Percentiles rank a stretch among this genome's conserved stretches.
Conservation (phyloP, 2,113 vertebrate genomes). For the Struthio camelus region DNA sequence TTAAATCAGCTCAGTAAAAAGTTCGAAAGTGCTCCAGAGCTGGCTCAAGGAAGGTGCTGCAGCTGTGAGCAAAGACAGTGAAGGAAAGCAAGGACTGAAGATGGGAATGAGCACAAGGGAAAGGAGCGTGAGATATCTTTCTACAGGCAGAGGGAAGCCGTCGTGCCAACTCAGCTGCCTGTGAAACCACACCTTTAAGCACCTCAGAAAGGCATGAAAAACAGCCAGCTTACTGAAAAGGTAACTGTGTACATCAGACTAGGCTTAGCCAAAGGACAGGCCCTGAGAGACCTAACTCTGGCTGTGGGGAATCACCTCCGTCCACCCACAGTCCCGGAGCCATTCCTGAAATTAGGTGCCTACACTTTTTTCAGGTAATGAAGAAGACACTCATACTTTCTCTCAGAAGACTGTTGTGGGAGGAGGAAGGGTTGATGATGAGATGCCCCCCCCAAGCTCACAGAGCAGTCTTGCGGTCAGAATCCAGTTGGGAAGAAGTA, state of each 20-base stretch:
- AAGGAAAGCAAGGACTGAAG: background rate
- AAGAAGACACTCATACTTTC: background rate
- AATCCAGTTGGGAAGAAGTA: background rate
- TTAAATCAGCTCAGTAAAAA: background rate
- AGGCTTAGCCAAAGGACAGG: background rate
- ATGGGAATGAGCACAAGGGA: background rate
- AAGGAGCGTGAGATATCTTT: background rate
- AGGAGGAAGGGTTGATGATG: background rate
- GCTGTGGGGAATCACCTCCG: background rate
- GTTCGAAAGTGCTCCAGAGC: background rate
- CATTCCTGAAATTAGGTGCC: background rate
- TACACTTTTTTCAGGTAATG: background rate
- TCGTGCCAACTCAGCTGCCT: background rate
- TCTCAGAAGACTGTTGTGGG: background rate
- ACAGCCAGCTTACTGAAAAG: background rate
- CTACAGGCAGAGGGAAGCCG: background rate
- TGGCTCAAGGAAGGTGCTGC: background rate
- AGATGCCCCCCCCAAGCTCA: rapidly evolving
- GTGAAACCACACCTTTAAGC: rapidly evolving
- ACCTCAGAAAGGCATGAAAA: background rate
- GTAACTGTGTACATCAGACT: background rate
- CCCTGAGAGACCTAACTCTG: background rate
- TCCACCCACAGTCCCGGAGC: background rate
- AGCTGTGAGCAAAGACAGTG: background rate
- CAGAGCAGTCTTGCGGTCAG: background rate